A percentile compares a stretch with the other conserved stretches of the same genome.
Evolutionary conservation across 2,888 invertebrate species (phyloP).

Genomic region (Sympetrum striolatum): DNA sequence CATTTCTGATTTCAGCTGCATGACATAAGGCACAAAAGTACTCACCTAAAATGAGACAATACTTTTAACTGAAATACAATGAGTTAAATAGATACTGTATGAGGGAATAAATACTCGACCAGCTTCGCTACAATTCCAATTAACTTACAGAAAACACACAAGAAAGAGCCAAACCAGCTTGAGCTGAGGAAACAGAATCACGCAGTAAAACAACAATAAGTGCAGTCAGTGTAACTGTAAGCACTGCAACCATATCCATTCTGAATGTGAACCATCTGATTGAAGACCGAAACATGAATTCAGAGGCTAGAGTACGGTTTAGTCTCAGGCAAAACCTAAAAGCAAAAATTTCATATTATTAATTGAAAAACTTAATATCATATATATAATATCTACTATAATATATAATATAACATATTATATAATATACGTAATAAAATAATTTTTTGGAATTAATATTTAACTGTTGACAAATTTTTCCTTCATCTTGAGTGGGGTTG

Average conservation of each 20-base stretch:
- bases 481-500: no score
- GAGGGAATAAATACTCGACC: neutral
- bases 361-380: neutral
- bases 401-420: no score
- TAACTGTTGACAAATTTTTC: no score
- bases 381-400: neutral
- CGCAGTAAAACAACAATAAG: conserved; percentile 59
- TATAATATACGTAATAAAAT: no score
- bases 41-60: conserved; percentile 51
- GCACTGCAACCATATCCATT: conserved; percentile 57
- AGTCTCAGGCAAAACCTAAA: conserved; percentile 58
- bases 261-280: conserved; percentile 60
- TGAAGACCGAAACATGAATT: conserved; percentile 58
- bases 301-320: conserved; percentile 59
- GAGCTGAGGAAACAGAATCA: conserved; percentile 58
- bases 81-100: neutral
- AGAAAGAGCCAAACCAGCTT: conserved; percentile 64
- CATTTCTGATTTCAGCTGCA: conserved; percentile 55
- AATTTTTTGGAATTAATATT: no score
- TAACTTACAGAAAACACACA: conserved; percentile 61
- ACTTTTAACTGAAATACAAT: neutral
- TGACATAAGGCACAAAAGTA: conserved; percentile 54
- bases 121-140: neutral
- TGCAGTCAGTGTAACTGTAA: conserved; percentile 59
- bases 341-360: conserved; percentile 47